Evolutionary conservation across 2,113 vertebrate genomes (phyloP).

Genomic region (Cebus imitator): DNA sequence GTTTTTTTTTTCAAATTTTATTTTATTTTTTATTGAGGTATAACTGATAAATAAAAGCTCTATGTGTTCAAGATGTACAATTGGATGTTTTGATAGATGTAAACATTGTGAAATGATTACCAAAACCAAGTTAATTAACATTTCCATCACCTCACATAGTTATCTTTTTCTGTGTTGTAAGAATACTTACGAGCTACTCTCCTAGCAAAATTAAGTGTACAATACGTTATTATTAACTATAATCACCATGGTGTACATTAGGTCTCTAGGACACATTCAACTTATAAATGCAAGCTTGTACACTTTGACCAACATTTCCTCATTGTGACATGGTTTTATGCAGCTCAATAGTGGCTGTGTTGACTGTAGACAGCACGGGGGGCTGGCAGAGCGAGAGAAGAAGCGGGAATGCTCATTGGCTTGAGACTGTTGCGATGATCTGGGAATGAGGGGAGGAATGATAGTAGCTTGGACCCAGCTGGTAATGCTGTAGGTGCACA

Average conservation of each 20-base stretch:
- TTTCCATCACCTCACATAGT: background rate
- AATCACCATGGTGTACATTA: background rate
- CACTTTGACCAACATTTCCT: background rate
- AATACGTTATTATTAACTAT: background rate
- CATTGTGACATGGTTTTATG: background rate
- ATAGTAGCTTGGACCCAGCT: background rate
- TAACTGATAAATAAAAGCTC: background rate
- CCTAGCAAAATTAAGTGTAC: background rate
- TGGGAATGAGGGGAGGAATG: too few species aligned
- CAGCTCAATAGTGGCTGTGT: background rate
- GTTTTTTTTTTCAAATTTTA: background rate
- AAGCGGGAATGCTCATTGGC: background rate
- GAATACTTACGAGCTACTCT: background rate
- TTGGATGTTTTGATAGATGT: background rate
- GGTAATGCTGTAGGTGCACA: background rate
- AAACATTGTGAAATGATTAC: background rate
- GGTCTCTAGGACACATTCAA: background rate
- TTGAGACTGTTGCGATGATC: background rate
- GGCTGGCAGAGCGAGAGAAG: background rate
- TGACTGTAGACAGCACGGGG: background rate
- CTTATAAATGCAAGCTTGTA: background rate
- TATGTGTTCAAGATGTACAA: background rate
- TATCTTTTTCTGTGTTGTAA: background rate
- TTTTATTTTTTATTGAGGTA: background rate
- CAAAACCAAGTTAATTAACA: background rate